phyloP scores from a whole-genome alignment of 2,888 invertebrate genomes.

The Ctenicera cuprea region DNA sequence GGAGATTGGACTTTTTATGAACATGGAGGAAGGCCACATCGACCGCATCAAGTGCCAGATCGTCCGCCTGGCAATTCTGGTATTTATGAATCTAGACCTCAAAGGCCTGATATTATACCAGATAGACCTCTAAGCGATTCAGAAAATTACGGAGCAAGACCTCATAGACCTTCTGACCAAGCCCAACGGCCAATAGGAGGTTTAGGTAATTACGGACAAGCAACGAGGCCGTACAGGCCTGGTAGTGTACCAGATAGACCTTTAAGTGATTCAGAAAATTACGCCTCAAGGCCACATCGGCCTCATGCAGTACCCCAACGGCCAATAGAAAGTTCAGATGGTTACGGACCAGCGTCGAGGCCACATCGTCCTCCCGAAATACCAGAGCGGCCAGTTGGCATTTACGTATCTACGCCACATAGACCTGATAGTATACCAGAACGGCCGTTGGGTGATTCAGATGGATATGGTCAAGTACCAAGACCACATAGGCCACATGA shows the following conservation, averaged over 20 bases:
- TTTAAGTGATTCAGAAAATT: background rate
- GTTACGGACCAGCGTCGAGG: background rate
- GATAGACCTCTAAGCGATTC: background rate
- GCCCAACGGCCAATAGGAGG: background rate
- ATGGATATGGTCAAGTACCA: background rate
- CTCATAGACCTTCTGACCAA: slow-evolving; percentile 13
- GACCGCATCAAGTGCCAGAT: slow-evolving; percentile 16
- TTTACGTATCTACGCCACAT: no score
- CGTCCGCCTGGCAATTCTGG: background rate
- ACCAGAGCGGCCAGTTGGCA: slow-evolving; percentile 5
- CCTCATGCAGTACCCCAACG: slow-evolving; percentile 11
- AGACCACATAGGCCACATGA: slow-evolving; percentile 21
- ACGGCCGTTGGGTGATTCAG: slow-evolving; percentile 6
- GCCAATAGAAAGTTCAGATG: background rate
- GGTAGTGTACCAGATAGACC: background rate
- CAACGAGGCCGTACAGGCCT: background rate
- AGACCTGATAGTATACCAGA: slow-evolving; percentile 4
- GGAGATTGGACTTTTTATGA: background rate
- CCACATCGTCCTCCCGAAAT: background rate
- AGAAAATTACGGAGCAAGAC: background rate
- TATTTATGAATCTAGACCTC: background rate
- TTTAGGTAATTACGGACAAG: background rate
- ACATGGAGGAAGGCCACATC: background rate
- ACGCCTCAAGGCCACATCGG: background rate
- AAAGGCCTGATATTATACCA: background rate